Evolutionary conservation across 2,888 invertebrate genomes (phyloP), one percentile per base, ranked within the genome.

Genomic region (Marronus borbonicus): DNA sequence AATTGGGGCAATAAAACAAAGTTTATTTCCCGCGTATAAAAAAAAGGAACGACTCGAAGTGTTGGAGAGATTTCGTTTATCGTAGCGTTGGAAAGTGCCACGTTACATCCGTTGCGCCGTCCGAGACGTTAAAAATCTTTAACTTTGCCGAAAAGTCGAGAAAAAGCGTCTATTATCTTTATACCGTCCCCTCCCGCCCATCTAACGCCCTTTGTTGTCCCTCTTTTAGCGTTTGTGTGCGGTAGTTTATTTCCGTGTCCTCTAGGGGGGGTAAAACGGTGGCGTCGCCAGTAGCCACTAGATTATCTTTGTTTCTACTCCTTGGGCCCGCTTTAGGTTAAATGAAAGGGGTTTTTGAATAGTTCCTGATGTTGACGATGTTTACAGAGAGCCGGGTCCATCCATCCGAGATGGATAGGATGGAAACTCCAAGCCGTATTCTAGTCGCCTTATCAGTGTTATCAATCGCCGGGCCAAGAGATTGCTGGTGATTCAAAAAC

Each of bases 391-490:
- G 80, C 39, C 72, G 72, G 72, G 17, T 55, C 55, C 55, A 55
- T 72, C 72, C 72, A 60, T 72, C 50, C 36, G 39, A 44, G 72
- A 72, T 72, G 58, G 72, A 72, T 72, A 50, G 80, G 70, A 80
- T 81, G 76, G 55, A 76, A 24, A 80, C 81, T 70, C 62, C 78
- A 78, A 78, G 80, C 81, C 58, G 81, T 81, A 82, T 81, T 81
- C 82, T 83, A 78, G 62, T 74, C 8, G 44, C 50, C 82, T 83
- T 84, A 84, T 84, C 84, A 82, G 78, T 81, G 84, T 81, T 83
- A 84, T 84, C 84, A 81, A 84, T 84, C 84, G 83, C 44, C 80
- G 72, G 58, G 78, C 77, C 81, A 81, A 44, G 82, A 83, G 83
- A 84, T 84, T 84, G 83, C 84, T 80, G 80, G 72, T 39, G 72